phyloP scores from a whole-genome alignment of 1,140 invertebrate genomes.

The Drosophila kikkawai region DNA sequence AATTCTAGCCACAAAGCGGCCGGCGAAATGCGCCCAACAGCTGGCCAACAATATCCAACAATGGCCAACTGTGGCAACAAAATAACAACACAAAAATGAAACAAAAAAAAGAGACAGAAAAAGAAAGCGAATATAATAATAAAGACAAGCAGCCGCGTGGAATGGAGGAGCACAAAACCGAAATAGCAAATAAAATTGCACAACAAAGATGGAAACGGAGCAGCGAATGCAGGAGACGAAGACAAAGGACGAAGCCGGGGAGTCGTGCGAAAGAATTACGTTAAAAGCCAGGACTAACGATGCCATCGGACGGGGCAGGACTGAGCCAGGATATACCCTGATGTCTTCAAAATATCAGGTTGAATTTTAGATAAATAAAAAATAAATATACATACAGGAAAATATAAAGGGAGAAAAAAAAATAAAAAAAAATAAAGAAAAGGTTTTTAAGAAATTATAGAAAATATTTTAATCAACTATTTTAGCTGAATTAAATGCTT shows the following conservation, averaged over 20 bases:
- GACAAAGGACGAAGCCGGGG: constrained; percentile 28
- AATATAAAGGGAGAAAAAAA: too few relatives aligned
- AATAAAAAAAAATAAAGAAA: too few relatives aligned
- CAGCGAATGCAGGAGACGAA: constrained; percentile 40
- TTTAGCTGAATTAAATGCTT: too few relatives aligned
- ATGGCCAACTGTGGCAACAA: constrained; percentile 27
- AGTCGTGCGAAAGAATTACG: constrained; percentile 21
- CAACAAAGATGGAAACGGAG: constrained; percentile 68
- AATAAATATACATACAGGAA: too few relatives aligned
- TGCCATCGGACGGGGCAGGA: background rate
- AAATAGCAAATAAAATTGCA: constrained; percentile 74
- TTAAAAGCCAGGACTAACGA: constrained; percentile 31
- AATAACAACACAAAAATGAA: constrained; percentile 14
- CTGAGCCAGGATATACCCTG: constrained; percentile 2
- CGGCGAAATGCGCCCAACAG: constrained; percentile 62
- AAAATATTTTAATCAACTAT: too few relatives aligned
- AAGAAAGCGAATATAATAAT: constrained; percentile 41
- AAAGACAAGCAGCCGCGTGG: constrained; percentile 35
- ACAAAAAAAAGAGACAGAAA: constrained; percentile 9
- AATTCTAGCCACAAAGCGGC: constrained; percentile 72
- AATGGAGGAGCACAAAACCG: constrained; percentile 50
- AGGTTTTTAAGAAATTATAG: too few relatives aligned
- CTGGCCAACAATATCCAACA: constrained; percentile 49
- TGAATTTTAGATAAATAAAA: background rate
- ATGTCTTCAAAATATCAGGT: background rate